A percentile compares a stretch with the other conserved stretches of the same genome.
These are phyloP conservation scores for Melipona bicolor DNA, from an alignment of 2,888 invertebrate species.

Conservation along the genomic window DNA sequence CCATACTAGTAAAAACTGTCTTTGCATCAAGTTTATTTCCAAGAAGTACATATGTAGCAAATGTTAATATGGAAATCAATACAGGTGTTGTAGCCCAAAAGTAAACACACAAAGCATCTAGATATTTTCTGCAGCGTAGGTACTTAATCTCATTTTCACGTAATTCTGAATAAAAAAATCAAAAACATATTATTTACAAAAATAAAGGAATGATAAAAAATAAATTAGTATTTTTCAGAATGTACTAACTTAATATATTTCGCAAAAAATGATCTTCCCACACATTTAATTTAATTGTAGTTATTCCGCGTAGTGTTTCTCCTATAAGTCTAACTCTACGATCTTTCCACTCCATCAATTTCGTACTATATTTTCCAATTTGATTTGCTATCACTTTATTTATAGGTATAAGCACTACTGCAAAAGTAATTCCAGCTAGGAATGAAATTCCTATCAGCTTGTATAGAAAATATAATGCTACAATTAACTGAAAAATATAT, in stretches of 20 bases:
- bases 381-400: slow-evolving; percentile 95
- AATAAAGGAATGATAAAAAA: neutral
- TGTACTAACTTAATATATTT: slow-evolving; percentile 88
- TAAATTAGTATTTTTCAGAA: slow-evolving; percentile 28
- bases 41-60: slow-evolving; percentile 91
- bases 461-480: slow-evolving; percentile 93
- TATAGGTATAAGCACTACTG: slow-evolving; percentile 94
- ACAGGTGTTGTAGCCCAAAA: slow-evolving; percentile 99
- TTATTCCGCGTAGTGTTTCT: slow-evolving; percentile 94
- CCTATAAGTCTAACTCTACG: slow-evolving; percentile 93
- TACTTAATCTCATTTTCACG: slow-evolving; percentile 90
- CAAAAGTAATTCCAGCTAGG: slow-evolving; percentile 94
- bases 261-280: slow-evolving; percentile 96
- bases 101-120: slow-evolving; percentile 98
- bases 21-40: slow-evolving; percentile 93
- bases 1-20: slow-evolving; percentile 96
- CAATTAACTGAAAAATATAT: slow-evolving; percentile 87
- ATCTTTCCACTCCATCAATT: slow-evolving; percentile 97
- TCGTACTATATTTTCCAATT: slow-evolving; percentile 93
- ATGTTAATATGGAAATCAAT: slow-evolving; percentile 93
- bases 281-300: slow-evolving; percentile 95
- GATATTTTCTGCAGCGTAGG: slow-evolving; percentile 94
- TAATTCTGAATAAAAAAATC: slow-evolving; percentile 84
- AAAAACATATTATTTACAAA: slow-evolving; percentile 1
- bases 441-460: slow-evolving; percentile 96